Conservation (phyloP, 2,797 vertebrate species). For the Liasis olivaceus region DNA sequence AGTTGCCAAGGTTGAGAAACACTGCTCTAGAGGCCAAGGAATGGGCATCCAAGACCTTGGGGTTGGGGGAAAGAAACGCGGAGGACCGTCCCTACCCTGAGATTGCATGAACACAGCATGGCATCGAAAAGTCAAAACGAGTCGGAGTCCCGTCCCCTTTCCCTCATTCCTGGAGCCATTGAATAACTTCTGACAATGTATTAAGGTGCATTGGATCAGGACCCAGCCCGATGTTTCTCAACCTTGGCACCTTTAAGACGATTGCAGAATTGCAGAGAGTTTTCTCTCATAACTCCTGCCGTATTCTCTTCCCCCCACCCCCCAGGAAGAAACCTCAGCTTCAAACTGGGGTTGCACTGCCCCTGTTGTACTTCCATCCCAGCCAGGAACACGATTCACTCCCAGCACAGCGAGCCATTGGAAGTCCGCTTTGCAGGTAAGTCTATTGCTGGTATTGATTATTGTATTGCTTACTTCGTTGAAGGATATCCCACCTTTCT, state of each 20-base stretch:
- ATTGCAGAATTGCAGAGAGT: too few relatives aligned
- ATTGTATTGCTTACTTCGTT: neutral
- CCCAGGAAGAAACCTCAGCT: conserved; percentile 8
- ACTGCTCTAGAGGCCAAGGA: neutral
- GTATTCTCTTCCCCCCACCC: too few relatives aligned
- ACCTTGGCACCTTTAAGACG: too few relatives aligned
- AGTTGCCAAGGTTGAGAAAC: too few relatives aligned
- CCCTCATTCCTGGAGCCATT: neutral
- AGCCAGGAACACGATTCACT: neutral
- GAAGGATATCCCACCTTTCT: too few relatives aligned
- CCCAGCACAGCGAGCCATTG: conserved; percentile 7
- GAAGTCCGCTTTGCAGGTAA: conserved; percentile 23
- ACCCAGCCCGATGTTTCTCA: neutral
- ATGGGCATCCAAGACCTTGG: rapidly evolving
- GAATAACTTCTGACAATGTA: neutral
- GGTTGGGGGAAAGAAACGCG: neutral
- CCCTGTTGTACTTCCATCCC: conserved; percentile 14
- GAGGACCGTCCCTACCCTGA: neutral
- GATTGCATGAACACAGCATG: neutral
- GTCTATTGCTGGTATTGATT: neutral
- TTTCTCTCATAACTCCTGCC: neutral
- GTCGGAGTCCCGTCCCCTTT: neutral
- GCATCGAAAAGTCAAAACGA: neutral
- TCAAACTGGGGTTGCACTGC: conserved; percentile 15
- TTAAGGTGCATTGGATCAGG: conserved; percentile 29